These are phyloP conservation scores for Tetragonisca angustula DNA, from an alignment of 2,888 invertebrate species.

Conservation along the genomic window DNA sequence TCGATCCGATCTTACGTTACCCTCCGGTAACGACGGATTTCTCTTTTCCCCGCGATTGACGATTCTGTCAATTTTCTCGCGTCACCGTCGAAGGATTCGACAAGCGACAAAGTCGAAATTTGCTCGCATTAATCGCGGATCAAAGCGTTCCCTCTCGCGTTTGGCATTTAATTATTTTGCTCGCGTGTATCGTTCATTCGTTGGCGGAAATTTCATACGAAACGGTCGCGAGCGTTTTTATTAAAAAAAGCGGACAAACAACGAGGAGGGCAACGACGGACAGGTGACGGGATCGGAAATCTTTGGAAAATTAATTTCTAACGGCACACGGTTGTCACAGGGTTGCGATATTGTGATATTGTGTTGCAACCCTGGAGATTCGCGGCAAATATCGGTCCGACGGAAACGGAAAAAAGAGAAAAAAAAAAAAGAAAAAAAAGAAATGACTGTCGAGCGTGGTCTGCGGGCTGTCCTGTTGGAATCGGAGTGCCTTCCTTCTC, in stretches of 20 bases:
- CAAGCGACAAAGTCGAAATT: not conserved
- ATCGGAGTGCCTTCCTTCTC: slow-evolving; percentile 39
- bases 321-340: not conserved
- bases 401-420: not conserved
- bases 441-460: slow-evolving; percentile 31
- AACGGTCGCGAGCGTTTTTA: slow-evolving; percentile 9
- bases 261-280: too few species aligned
- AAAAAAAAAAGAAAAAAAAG: not conserved
- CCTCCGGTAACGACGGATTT: not conserved
- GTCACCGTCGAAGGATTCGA: not conserved
- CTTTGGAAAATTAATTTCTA: slow-evolving; percentile 45
- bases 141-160: not conserved
- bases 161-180: slow-evolving; percentile 10
- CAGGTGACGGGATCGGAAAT: slow-evolving; percentile 3
- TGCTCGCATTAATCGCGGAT: not conserved
- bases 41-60: not conserved
- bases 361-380: not conserved
- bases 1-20: slow-evolving; percentile 20
- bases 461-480: slow-evolving; percentile 32
- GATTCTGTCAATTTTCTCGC: slow-evolving; percentile 55
- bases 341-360: not conserved
- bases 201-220: not conserved
- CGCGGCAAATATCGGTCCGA: slow-evolving; percentile 39
- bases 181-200: too few species aligned
- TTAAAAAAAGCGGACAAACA: not conserved